These are phyloP conservation scores for Amphipyra berbera DNA, from an alignment of 2,888 invertebrate genomes.

Conservation along the genomic window DNA sequence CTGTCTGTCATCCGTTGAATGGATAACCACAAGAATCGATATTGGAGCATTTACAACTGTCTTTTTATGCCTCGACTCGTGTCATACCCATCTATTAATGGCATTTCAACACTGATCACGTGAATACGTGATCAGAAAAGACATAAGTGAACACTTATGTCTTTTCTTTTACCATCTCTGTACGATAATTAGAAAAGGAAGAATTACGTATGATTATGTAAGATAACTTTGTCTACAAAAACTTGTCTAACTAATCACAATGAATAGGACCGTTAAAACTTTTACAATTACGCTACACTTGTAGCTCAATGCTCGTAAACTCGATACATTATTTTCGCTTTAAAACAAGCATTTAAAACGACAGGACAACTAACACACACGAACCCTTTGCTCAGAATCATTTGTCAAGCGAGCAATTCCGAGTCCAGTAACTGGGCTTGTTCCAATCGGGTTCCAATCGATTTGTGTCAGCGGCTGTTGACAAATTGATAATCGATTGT, in stretches of 20 bases:
- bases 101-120: too few relatives aligned
- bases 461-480: conserved; percentile 70
- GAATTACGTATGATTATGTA: too few relatives aligned
- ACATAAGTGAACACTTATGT: too few relatives aligned
- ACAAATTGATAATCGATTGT: conserved; percentile 78
- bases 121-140: too few relatives aligned
- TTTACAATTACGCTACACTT: neutral
- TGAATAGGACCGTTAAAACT: neutral
- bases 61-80: too few relatives aligned
- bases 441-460: conserved; percentile 61
- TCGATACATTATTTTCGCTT: conserved; percentile 13
- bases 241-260: neutral
- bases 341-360: conserved; percentile 34
- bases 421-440: conserved; percentile 54
- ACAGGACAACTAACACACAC: conserved; percentile 40
- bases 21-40: too few relatives aligned
- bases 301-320: conserved; percentile 1
- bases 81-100: too few relatives aligned
- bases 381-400: conserved; percentile 49
- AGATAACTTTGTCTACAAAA: too few relatives aligned
- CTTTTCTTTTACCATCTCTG: too few relatives aligned
- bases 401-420: conserved; percentile 58
- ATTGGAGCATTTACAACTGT: too few relatives aligned
- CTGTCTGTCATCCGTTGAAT: neutral
- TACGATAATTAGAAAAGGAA: too few relatives aligned